Base-by-base conservation (phyloP, 2,113 vertebrate species). In the Leucoraja erinaceus region DNA sequence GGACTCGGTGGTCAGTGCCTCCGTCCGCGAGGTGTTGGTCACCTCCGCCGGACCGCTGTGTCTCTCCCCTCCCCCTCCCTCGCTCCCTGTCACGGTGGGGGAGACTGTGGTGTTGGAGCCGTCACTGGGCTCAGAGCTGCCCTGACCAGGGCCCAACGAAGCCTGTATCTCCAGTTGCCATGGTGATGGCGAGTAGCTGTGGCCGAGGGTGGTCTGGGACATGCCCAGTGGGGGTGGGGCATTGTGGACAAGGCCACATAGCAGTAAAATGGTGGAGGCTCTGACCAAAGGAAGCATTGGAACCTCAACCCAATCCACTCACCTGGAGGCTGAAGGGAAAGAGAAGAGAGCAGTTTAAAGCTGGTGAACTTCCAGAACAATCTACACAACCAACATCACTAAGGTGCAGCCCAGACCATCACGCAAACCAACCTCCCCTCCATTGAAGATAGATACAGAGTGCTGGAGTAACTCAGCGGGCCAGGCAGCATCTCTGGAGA, bases 1-100 rank as follows among this genome's bases (percentile, higher is more conserved):
- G 8, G 25, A 5, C 56, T 86, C 28, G 0, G 59, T 12, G 11
- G 56, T 86, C 4, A 28, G 56, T 16, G 4, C 18, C 0, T 2
- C 25, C 10, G 56, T 0, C 11, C 0, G 0, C 59, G 28, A 0
- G 2, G 59, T 0, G 28, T 1, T 63, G 28, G 5, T n/a, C 56
- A 1, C 28, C 28, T 11, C 56, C 10, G 5, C 56, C 0, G 83
- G 8, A 28, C 0, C 10, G 0, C 8, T 4, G 14, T 0, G 0
- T 3, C 2, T 8, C 3, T 4, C 10, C 4, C 56, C 81, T n/a
- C n/a, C 10, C 4, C 56, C 81, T n/a, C n/a, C n/a, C n/a, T 31
- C 25, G 2, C 9, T 25, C 31, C 25, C 4, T 54, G 56, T 61
- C 81, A 59, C 9, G 11, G 25, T 63, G 0, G 5, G 11, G 0